Evolutionary conservation across 1,140 invertebrate species (phyloP), one percentile per base, ranked within the genome.

Genomic region (Drosophila jambulina): DNA sequence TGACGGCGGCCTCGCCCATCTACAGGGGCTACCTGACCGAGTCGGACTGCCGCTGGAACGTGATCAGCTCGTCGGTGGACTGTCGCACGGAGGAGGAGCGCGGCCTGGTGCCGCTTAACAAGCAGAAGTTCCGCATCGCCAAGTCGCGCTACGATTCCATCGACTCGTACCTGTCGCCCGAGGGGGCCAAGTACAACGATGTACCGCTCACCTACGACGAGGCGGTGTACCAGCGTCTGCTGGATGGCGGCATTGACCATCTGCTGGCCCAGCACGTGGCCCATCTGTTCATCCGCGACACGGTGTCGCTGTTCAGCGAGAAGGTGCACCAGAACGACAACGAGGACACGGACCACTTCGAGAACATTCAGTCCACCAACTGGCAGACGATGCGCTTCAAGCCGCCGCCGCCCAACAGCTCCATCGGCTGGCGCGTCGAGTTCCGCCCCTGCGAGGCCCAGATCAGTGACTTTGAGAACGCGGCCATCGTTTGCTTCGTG

Each of bases 331-430:
- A 99, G 91, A 96, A 99, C 93, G 98, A 99, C 93, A 94, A 95
- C 25, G 96, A 97, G 75, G 99, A 99, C 85, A 98, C 97, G 1
- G 99, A 99, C 93, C 99, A 99, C 94, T 99, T 99, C 95, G 99
- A 99, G 97, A 99, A 99, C 92, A 99, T 99, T 83, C 99, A 99
- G 93, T 99, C 99, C 1, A 99, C 99, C 8, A 99, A 99, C 94
- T 99, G 99, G 99, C 99, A 99, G 94, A 99, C 99, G 10, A 99
- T 99, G 99, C 95, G 99, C 19, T 99, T 99, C 93, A 99, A 99
- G 93, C 98, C 98, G 48, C 99, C 99, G 63, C 97, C 98, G 23
- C 96, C 97, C 2, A 96, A 98, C 91, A 99, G 98, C 13, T 95
- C 96, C 43, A 99, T 99, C 92, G 99, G 99, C 19, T 99, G 99